Base-by-base conservation (phyloP, 2,888 invertebrate genomes). In the Drosophila koepferae region DNA sequence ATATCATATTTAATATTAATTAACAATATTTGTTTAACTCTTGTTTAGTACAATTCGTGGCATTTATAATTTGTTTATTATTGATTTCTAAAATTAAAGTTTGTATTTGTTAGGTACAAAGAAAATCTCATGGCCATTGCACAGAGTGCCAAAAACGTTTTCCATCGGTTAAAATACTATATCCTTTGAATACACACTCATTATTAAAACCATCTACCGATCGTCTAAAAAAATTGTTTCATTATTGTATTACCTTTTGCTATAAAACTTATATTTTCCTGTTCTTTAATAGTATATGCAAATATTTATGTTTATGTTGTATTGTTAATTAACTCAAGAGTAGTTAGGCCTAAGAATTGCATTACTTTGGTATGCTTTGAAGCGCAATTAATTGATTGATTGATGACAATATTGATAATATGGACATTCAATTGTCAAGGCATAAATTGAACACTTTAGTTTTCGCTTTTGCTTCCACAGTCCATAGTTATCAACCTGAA, bases 71-170 rank as follows among this genome's bases (percentile, higher is more conserved):
- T 72, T 63, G 63, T 51, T 64, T 74, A 63, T 38, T 55, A 63
- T 63, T 59, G 59, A 23, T 63, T 59, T 69, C 38, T 81, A 54
- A 82, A 82, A 74, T 77, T 77, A 81, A 67, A 53, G 63, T 54
- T 56, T 66, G 49, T 63, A 54, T 74, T 68, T 77, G 46, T 68
- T 72, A 86, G 86, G 80, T 84, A 84, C 82, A 84, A 82, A 68
- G 64, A 80, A 86, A 86, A 83, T 83, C 71, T 80, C 78, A 80
- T 83, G 83, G 86, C 78, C 60, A 56, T 72, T 69, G 68, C 70
- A 76, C 75, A 64, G 62, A 64, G 59, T 75, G 62, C 68, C 62
- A 60, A 1, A 63, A 74, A 56, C 16, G 43, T 28, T 56, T 63
- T 68, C 60, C 67, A 72, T 74, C 72, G 67, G 51, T 63, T 41